A percentile compares a stretch with the other conserved stretches of the same genome.
Conservation (phyloP, 2,888 invertebrate species). For the Erpobdella octoculata region DNA sequence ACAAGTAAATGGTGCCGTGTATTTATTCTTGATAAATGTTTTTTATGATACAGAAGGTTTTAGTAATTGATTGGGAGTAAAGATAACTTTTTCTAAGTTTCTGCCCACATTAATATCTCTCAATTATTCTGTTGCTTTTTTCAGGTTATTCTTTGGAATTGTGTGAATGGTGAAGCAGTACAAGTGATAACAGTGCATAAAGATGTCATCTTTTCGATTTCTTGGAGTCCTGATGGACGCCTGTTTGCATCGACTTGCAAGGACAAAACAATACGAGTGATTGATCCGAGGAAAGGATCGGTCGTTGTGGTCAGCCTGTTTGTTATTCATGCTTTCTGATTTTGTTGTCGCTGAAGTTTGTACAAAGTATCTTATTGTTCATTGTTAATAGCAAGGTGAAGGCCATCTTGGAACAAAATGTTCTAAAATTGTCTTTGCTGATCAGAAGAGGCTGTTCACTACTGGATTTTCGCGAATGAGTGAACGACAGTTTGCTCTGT, state of each 20-base stretch:
- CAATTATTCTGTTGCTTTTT: not conserved
- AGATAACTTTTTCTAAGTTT: no score
- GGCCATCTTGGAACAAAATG: slow-evolving; percentile 45
- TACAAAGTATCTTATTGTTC: not conserved
- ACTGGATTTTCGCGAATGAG: slow-evolving; percentile 52
- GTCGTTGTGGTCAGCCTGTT: slow-evolving; percentile 55
- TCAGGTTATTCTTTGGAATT: slow-evolving; percentile 84
- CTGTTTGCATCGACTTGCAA: slow-evolving; percentile 89
- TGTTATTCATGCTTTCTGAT: not conserved
- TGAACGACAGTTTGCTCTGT: slow-evolving; percentile 52
- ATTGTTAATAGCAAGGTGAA: slow-evolving; percentile 39
- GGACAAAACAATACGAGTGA: slow-evolving; percentile 86
- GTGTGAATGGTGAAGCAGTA: slow-evolving; percentile 73
- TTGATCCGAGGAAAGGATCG: slow-evolving; percentile 80
- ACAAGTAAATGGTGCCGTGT: not conserved
- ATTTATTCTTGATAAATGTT: not conserved
- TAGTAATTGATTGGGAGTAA: no score
- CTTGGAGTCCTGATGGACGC: slow-evolving; percentile 92
- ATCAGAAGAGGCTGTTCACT: slow-evolving; percentile 48
- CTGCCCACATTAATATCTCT: no score
- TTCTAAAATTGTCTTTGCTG: slow-evolving; percentile 48
- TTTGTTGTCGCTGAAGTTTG: not conserved
- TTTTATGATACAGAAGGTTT: no score
- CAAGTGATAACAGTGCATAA: slow-evolving; percentile 81
- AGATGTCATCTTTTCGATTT: slow-evolving; percentile 87